Evolutionary conservation across 2,888 invertebrate species (phyloP), one percentile per base, ranked within the genome.

Genomic region (Stratiomys singularior): DNA sequence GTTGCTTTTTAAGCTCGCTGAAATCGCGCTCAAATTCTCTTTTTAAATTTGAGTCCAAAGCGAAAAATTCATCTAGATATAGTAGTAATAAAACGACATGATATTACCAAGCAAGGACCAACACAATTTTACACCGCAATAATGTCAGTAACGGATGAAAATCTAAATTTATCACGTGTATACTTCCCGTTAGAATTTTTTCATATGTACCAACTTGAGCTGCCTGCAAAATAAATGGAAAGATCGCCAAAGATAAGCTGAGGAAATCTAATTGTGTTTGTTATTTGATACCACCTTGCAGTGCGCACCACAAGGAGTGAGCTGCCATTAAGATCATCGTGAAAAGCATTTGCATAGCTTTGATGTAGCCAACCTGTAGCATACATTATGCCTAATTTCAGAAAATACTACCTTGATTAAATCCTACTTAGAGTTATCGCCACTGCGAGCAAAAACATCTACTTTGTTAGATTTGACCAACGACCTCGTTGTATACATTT

Each of bases 221-320:
- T 66, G 18, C 1, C 18, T 18, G 37, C 18, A 23, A 72, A 72
- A 27, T 72, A 56, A 52, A 72, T 27, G 27, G 71, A 72, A 52
- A 56, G 71, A 56, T 72, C 28, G n/a, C 71, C 28, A 28, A 72
- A n/a, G 56, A 72, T 72, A 72, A 72, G 56, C 52, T 23, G 21
- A 72, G 56, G 71, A 72, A 72, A 72, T 72, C 71, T 72, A 72
- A 72, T 72, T 72, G 71, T 72, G 71, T 72, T 72, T 56, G 71
- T 72, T 72, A 66, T 66, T 66, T 66, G 66, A 66, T 66, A 66
- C 66, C 66, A 66, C 66, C 66, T 66, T 18, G 66, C 66, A 13
- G 30, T 66, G 66, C 27, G 64, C 64, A 13, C 64, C 25, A 25
- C 64, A 64, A 23, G 64, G 37, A 66, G 37, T 37, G 37, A 66